Evolutionary conservation across 92 coral and sea anemone species (phyloP), one percentile per base, ranked within the genome.

Genomic region (Hydrozoanthus gracilis): DNA sequence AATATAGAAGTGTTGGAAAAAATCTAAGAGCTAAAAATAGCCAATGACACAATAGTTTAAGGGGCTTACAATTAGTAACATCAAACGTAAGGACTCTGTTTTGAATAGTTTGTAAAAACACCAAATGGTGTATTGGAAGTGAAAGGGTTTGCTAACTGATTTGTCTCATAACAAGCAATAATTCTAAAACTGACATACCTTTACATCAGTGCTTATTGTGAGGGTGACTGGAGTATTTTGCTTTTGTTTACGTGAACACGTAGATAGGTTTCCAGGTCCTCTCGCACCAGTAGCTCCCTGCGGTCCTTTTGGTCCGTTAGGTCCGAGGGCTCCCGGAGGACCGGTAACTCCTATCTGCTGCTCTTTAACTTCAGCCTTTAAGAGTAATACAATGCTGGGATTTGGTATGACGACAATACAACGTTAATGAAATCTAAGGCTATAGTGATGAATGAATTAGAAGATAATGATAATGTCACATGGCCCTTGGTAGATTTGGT

Each of bases 201-300:
- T 60, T 16, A 80, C 45, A 7, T 12, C 72, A 47, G 72, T 5
- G 11, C 74, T 62, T 39, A 76, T 9, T 20, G 51, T 20, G n/a
- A 76, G 82, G 5, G 2, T 51, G 47, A 18, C 44, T 46, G 85
- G 62, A 0, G 48, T 64, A 18, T 0, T 3, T 15, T 6, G 5
- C 16, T 15, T 48, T 0, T 4, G 3, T 44, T 46, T 0, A 67
- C 51, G 85, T 2, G 61, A 47, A 20, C 85, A 80, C 47, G 3
- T 64, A 16, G 85, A 65, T 5, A 80, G 73, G 7, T 65, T 20
- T 8, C 85, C 85, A n/a, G 85, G 85, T 61, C 85, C 85, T 10
- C 51, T 64, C 2, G 4, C 73, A 8, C 85, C 85, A 9, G 62
- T 6, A 10, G 44, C 14, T 47, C 85, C 85, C 44, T 80, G 72